Evolutionary conservation across 92 coral and sea anemone genomes (phyloP).

Genomic region (Ricordea florida): DNA sequence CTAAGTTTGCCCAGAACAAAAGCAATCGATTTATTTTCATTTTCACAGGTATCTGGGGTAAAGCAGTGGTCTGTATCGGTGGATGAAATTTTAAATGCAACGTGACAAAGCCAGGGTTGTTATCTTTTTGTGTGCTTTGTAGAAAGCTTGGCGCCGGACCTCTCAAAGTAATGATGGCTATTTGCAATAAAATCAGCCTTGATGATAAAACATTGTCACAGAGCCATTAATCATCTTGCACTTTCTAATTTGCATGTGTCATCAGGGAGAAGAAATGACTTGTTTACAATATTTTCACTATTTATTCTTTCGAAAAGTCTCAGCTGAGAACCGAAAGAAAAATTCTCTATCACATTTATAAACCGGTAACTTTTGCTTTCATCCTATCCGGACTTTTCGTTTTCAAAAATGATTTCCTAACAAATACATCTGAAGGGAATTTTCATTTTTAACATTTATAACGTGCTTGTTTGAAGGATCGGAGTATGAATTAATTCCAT

Average conservation of each 20-base stretch:
- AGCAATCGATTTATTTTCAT: conserved; percentile 63
- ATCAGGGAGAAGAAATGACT: background rate
- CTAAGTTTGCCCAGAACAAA: conserved; percentile 19
- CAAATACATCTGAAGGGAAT: too few relatives aligned
- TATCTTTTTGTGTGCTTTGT: conserved; percentile 70
- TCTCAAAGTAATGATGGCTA: conserved; percentile 77
- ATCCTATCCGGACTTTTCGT: background rate
- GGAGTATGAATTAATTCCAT: too few relatives aligned
- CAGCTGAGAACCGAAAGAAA: conserved; percentile 1
- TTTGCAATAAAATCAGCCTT: conserved; percentile 76
- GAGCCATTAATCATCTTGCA: conserved; percentile 59
- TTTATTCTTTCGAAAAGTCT: too few relatives aligned
- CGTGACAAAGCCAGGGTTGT: conserved; percentile 74
- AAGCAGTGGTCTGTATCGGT: conserved; percentile 56
- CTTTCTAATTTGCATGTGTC: conserved; percentile 30
- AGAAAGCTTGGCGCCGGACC: conserved; percentile 87
- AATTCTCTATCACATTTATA: too few relatives aligned
- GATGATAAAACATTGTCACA: conserved; percentile 65
- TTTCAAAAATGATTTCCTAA: background rate
- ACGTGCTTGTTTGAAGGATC: too few relatives aligned
- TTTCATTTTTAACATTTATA: too few relatives aligned
- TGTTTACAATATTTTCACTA: too few relatives aligned
- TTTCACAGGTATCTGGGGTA: conserved; percentile 57
- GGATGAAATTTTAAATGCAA: conserved; percentile 69
- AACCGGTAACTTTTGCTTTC: too few relatives aligned